Percentiles rank a stretch among this genome's conserved stretches.
These are phyloP conservation scores for Cactoblastis cactorum DNA, from an alignment of 2,888 invertebrate genomes.

Conservation along the genomic window DNA sequence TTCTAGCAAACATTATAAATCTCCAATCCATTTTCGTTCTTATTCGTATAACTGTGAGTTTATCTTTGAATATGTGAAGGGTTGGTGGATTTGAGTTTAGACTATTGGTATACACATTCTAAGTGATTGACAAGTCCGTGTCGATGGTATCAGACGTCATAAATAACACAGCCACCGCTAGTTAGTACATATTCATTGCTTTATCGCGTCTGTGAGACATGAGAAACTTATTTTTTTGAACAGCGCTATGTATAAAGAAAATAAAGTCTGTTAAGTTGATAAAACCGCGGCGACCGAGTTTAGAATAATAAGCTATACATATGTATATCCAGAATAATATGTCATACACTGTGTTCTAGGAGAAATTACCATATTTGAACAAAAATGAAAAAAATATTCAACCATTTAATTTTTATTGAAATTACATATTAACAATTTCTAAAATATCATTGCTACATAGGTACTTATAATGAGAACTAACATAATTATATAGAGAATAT, in stretches of 20 bases:
- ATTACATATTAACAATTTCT: no score
- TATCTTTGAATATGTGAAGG: constrained; percentile 31
- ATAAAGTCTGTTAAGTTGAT: background rate
- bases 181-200: constrained; percentile 73
- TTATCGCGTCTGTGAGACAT: constrained; percentile 38
- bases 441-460: no score
- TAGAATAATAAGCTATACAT: background rate
- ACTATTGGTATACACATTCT: constrained; percentile 43
- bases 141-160: constrained; percentile 70
- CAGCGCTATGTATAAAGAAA: constrained; percentile 1
- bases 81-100: constrained; percentile 40
- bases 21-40: constrained; percentile 17
- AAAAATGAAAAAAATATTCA: no score
- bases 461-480: no score
- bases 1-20: constrained; percentile 9
- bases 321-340: no score
- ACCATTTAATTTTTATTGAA: no score
- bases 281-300: background rate
- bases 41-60: constrained; percentile 38
- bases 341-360: no score
- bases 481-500: no score
- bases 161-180: constrained; percentile 72
- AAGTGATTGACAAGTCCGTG: constrained; percentile 74
- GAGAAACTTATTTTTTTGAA: constrained; percentile 21
- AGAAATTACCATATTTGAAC: no score